Percentiles rank a stretch among this genome's conserved stretches.
phyloP scores from a whole-genome alignment of 2,888 invertebrate genomes.

The Sarcophaga carnaria region DNA sequence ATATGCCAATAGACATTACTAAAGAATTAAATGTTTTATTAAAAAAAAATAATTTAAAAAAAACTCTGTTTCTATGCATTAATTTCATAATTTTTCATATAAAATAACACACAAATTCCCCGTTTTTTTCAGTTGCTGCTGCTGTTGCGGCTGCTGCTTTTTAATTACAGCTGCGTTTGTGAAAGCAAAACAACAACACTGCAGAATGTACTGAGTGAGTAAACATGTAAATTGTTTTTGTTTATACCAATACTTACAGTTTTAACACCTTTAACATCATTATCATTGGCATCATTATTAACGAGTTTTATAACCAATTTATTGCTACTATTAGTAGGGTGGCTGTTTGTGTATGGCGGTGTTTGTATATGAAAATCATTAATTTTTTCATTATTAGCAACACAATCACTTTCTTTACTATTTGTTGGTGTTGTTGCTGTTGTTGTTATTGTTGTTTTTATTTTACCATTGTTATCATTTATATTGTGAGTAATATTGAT shows the following conservation, averaged over 20 bases:
- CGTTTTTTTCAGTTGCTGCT: no score
- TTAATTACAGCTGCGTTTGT: no score
- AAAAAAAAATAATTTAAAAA: no score
- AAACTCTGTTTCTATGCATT: no score
- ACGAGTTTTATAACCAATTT: not conserved
- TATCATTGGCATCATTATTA: conserved; percentile 24
- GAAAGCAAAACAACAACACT: no score
- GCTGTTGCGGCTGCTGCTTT: no score
- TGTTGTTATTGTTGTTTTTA: conserved; percentile 27
- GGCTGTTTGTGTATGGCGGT: not conserved
- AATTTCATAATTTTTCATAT: conserved; percentile 1
- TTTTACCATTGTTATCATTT: not conserved
- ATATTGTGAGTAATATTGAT: not conserved
- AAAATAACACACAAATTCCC: not conserved
- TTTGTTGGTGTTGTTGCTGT: conserved; percentile 43
- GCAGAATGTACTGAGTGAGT: no score
- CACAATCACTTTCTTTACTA: not conserved
- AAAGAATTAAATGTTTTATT: no score
- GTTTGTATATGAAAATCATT: not conserved
- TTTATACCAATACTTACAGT: conserved; percentile 47
- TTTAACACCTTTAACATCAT: conserved; percentile 54
- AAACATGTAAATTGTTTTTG: not conserved
- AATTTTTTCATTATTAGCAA: not conserved
- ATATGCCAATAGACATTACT: no score
- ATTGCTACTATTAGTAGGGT: not conserved